Evolutionary conservation across 1,140 invertebrate genomes (phyloP).

Genomic region (Phocides pigmalion): DNA sequence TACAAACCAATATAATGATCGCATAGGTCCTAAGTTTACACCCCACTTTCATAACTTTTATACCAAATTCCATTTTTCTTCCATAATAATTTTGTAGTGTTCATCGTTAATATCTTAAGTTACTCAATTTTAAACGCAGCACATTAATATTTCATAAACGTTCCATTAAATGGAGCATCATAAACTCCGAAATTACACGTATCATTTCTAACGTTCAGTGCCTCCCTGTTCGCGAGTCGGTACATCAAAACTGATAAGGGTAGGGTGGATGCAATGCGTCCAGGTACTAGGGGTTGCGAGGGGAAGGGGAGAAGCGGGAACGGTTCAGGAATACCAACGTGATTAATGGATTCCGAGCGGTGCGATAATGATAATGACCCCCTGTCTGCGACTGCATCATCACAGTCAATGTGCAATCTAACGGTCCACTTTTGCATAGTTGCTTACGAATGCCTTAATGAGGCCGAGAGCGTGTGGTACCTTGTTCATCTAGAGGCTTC

Average conservation of each 20-base stretch:
- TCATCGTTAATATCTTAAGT: constrained; percentile 5
- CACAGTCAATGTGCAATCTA: constrained; percentile 56
- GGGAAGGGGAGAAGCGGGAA: constrained; percentile 47
- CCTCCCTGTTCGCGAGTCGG: constrained; percentile 55
- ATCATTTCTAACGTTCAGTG: constrained; percentile 59
- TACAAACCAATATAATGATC: no score
- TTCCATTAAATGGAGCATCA: constrained; percentile 40
- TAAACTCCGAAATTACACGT: constrained; percentile 56
- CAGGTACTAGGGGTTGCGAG: constrained; percentile 62
- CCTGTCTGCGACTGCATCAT: constrained; percentile 61
- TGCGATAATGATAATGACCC: constrained; percentile 78
- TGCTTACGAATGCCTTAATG: constrained; percentile 27
- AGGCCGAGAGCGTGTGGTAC: constrained; percentile 9
- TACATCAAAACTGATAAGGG: constrained; percentile 78
- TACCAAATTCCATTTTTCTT: background rate
- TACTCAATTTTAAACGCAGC: constrained; percentile 2
- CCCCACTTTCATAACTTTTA: no score
- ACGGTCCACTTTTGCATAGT: constrained; percentile 28
- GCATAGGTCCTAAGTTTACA: no score
- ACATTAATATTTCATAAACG: constrained; percentile 34
- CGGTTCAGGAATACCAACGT: constrained; percentile 73
- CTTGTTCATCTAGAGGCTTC: constrained; percentile 12
- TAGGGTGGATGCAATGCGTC: constrained; percentile 79
- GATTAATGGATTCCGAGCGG: constrained; percentile 75
- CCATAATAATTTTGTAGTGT: background rate